A percentile compares a stretch with the other conserved stretches of the same genome.
phyloP scores from a whole-genome alignment of 2,797 vertebrate species.

The Malacoraja senta region DNA sequence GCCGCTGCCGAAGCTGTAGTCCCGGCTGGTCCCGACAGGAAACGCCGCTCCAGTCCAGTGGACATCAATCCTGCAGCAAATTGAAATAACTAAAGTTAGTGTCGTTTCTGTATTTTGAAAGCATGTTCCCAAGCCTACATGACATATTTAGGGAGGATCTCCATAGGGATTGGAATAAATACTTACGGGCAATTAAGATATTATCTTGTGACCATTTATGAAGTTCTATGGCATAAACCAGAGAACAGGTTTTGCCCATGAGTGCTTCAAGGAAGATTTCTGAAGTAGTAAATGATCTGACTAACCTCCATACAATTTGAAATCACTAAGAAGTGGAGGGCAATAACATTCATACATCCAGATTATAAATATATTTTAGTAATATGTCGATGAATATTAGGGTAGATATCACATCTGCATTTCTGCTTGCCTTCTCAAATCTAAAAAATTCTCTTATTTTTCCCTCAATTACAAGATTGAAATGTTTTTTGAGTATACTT shows the following conservation, averaged over 20 bases:
- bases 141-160: not conserved
- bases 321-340: not conserved
- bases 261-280: no score
- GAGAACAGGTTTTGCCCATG: not conserved
- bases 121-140: not conserved
- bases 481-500: not conserved
- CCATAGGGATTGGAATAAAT: not conserved
- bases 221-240: not conserved
- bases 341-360: not conserved
- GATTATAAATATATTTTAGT: not conserved
- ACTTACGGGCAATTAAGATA: not conserved
- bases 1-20: no score
- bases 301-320: not conserved
- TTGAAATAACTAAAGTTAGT: not conserved
- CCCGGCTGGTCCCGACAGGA: no score
- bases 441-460: not conserved
- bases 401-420: not conserved
- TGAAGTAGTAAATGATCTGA: not conserved
- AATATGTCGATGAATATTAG: not conserved
- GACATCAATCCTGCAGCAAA: not conserved
- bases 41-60: no score
- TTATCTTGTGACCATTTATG: not conserved
- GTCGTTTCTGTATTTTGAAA: not conserved
- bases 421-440: not conserved
- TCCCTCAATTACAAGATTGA: not conserved